Evolutionary conservation across 2,113 vertebrate genomes (phyloP), one percentile per base, ranked within the genome.

Genomic region (Hypocryptadius cinnamomeus): DNA sequence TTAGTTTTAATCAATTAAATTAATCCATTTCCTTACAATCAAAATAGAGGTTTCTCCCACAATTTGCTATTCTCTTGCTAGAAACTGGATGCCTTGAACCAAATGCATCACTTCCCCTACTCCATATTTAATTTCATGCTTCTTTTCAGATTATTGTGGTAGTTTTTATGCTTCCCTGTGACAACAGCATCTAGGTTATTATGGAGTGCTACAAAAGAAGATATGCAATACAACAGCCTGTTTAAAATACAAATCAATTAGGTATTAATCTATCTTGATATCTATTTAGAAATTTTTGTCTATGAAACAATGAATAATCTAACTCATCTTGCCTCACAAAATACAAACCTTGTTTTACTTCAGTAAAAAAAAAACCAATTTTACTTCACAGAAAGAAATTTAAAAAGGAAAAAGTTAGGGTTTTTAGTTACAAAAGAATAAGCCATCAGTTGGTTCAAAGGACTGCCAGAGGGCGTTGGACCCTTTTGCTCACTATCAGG

Each of bases 401-500:
- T 27, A 22, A 23, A 30, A 79, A 74, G 35, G 17, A 86, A 33
- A 65, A 80, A 82, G 50, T 18, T 68, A 9, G 5, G 3, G 0
- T 24, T 82, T 85, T 84, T 66, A 80, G 77, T 83, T 64, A 89
- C 48, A 76, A 65, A 87, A 83, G 51, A 74, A 64, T 44, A 72
- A 92, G 40, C 66, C 79, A 85, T 37, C 12, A n/a, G 22, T 44
- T 63, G 71, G 71, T 88, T 95, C 76, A 91, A 89, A 92, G 93
- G 59, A 63, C 37, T 96, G 87, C 72, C 87, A 94, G 79, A 92
- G 72, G 89, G 68, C 0, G 0, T 85, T 87, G 78, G 82, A 79
- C 74, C 74, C 35, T 80, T 77, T 85, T 79, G 59, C 59, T 90
- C 89, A 37, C 64, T 85, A 94, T 94, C 82, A 94, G 89, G 94